These are phyloP conservation scores for Archilochus colubris DNA, from an alignment of 2,113 vertebrate species.

Conservation along the genomic window DNA sequence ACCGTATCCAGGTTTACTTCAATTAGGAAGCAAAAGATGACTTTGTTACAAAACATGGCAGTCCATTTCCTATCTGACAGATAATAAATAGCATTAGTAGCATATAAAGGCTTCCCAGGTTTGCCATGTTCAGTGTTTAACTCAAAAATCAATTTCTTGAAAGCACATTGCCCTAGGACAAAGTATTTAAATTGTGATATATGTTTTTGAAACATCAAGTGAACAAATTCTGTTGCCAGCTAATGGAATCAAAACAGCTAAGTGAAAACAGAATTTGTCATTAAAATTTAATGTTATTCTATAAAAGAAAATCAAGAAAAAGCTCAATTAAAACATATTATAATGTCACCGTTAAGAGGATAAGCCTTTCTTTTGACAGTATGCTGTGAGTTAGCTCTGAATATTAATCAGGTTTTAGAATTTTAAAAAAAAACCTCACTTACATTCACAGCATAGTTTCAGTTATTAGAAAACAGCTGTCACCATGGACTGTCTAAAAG, in stretches of 20 bases:
- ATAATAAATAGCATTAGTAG: neutral
- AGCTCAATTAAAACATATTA: neutral
- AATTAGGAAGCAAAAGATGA: neutral
- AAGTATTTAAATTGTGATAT: slow-evolving; percentile 6
- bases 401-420: neutral
- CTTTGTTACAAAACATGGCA: neutral
- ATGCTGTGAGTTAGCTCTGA: neutral
- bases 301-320: neutral
- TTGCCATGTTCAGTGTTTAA: slow-evolving; percentile 2
- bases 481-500: neutral
- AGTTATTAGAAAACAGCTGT: neutral
- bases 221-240: neutral
- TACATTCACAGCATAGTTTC: neutral
- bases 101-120: neutral
- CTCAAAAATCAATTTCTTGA: slow-evolving; percentile 52
- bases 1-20: neutral
- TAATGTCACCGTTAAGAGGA: neutral
- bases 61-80: neutral
- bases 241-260: neutral
- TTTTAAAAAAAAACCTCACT: neutral
- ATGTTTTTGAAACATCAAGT: neutral
- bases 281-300: neutral
- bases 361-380: neutral
- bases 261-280: neutral
- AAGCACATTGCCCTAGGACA: neutral